These are phyloP conservation scores for Megalonaias nervosa DNA, from an alignment of 1,140 invertebrate genomes.

Conservation along the genomic window DNA sequence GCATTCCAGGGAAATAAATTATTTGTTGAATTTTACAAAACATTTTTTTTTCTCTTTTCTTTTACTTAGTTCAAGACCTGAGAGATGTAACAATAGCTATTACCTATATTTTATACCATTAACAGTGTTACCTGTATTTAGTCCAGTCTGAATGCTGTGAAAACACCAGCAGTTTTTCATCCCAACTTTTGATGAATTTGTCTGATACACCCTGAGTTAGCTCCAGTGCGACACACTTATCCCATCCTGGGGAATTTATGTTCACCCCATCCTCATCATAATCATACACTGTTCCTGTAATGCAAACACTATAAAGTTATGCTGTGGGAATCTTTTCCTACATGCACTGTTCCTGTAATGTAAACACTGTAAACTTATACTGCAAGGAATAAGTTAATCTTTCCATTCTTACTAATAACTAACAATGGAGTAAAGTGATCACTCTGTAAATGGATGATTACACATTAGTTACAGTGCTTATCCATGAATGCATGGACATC, in stretches of 20 bases:
- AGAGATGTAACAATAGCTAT: no score
- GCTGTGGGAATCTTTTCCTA: no score
- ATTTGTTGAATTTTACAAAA: no score
- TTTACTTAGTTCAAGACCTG: no score
- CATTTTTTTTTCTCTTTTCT: no score
- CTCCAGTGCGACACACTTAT: conserved; percentile 77
- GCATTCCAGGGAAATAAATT: no score
- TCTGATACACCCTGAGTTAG: conserved; percentile 1
- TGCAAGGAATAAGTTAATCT: neutral
- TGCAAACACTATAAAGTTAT: neutral
- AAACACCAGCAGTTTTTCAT: neutral
- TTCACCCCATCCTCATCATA: conserved; percentile 82
- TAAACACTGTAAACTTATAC: neutral
- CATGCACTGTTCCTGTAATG: neutral
- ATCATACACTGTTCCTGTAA: conserved; percentile 79
- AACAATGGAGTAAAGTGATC: neutral
- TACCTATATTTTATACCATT: no score
- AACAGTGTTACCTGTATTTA: conserved; percentile 2
- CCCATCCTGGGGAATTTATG: conserved; percentile 76
- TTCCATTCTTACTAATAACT: neutral
- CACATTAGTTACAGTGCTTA: no score
- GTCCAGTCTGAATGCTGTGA: conserved; percentile 1
- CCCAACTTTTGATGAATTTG: neutral
- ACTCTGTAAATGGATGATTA: no score
- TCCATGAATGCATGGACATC: no score